Percentiles rank a stretch among this genome's conserved stretches.
Conservation (phyloP, 2,888 invertebrate genomes). For the Drosophila formosana region DNA sequence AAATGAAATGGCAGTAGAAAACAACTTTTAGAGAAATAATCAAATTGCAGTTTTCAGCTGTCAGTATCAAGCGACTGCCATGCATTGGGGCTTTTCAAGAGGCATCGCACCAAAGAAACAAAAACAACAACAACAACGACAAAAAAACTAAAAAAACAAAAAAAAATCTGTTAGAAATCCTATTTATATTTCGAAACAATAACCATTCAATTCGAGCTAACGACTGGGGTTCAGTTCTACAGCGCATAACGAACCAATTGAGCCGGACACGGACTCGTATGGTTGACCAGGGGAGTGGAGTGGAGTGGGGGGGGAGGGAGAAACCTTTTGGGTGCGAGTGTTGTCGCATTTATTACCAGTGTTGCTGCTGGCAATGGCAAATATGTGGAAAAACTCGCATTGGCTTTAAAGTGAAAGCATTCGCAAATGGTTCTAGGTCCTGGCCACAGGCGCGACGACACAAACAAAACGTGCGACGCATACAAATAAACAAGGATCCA, state of each 20-base stretch:
- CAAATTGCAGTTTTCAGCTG: slow-evolving; percentile 74
- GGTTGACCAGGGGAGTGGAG: neutral
- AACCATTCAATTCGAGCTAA: slow-evolving; percentile 80
- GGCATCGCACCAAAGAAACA: slow-evolving; percentile 10
- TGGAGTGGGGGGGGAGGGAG: neutral
- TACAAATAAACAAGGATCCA: slow-evolving; percentile 75
- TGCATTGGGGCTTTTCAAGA: slow-evolving; percentile 25
- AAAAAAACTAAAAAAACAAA: slow-evolving; percentile 51
- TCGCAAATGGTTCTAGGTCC: slow-evolving; percentile 51
- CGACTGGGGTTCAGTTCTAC: slow-evolving; percentile 61
- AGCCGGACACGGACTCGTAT: slow-evolving; percentile 51
- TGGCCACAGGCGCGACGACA: slow-evolving; percentile 79
- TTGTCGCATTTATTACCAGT: slow-evolving; percentile 78
- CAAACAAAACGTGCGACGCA: slow-evolving; percentile 78
- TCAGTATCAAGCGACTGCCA: slow-evolving; percentile 37
- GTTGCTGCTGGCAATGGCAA: slow-evolving; percentile 60
- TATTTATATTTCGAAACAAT: slow-evolving; percentile 81
- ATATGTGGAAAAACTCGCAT: slow-evolving; percentile 61
- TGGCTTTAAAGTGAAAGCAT: slow-evolving; percentile 75
- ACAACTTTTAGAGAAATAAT: slow-evolving; percentile 53
- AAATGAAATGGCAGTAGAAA: neutral
- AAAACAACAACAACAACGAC: neutral
- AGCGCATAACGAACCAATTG: slow-evolving; percentile 77
- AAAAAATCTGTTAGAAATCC: slow-evolving; percentile 69
- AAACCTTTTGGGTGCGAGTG: slow-evolving; percentile 36